Evolutionary conservation across 92 coral and sea anemone species (phyloP), one percentile per base, ranked within the genome.

Genomic region (Pocillopora meandrina): DNA sequence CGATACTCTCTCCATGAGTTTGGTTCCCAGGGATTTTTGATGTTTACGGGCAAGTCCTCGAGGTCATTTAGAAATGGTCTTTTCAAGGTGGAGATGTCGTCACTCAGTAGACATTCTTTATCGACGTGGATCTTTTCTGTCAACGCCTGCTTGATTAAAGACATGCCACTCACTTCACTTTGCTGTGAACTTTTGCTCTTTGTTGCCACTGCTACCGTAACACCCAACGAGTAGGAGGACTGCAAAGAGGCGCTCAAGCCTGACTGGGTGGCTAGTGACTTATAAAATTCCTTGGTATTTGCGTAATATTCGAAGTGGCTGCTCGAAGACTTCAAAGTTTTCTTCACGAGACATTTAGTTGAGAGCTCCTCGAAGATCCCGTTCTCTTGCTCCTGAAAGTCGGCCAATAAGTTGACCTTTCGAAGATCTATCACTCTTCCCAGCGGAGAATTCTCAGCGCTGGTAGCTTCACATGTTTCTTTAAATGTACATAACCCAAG

Each of bases 1-100:
- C 81, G 33, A 76, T 87, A 87, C 10, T 36, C 14, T 23, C 77
- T 35, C 86, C 86, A 87, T 2, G 90, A 87, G 8, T n/a, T 18
- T 10, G 47, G 33, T 26, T 2, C 14, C 86, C 82, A 80, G 14
- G 90, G 90, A 0, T 79, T 71, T 33, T n/a, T 2, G 17, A 87
- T 80, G 21, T 49, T 21, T 1, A 34, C 76, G 4, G 65, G 64
- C 55, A 87, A 52, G 10, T 15, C 3, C 34, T 74, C 62, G 42
- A 87, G 80, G 47, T 79, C 86, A 2, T 49, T 18, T 42, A 81
- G 2, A 55, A 87, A 47, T 1, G 56, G 1, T 59, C 14, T 5
- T 13, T 65, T 65, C 0, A 87, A 72, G 31, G 42, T 9, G 20
- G 15, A 14, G 47, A n/a, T 47, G 11, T 64, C 82, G 68, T 87